A percentile compares a stretch with the other conserved stretches of the same genome.
These are phyloP conservation scores for Drymonia ruficornis DNA, from an alignment of 2,888 invertebrate species.

Conservation along the genomic window DNA sequence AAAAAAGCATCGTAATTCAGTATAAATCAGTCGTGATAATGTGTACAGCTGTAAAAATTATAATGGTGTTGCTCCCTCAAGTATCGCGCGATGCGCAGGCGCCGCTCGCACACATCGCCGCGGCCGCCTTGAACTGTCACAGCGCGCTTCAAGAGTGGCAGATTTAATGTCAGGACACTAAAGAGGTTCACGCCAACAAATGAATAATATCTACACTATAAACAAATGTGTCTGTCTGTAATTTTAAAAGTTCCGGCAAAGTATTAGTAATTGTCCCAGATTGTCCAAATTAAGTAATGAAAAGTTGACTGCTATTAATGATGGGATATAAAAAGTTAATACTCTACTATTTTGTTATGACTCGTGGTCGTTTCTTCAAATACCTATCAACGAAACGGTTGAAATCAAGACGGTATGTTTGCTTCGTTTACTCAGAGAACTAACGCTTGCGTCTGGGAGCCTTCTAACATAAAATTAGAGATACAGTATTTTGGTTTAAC, in stretches of 20 bases:
- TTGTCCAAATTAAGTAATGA: too few relatives aligned
- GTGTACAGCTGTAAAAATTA: slow-evolving; percentile 77
- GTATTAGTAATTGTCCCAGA: too few relatives aligned
- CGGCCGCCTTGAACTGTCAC: slow-evolving; percentile 70
- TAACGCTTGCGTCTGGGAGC: too few relatives aligned
- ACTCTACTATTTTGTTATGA: too few relatives aligned
- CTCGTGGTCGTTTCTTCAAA: too few relatives aligned
- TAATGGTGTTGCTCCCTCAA: slow-evolving; percentile 57
- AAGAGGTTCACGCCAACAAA: slow-evolving; percentile 1
- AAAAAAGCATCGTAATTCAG: slow-evolving; percentile 37
- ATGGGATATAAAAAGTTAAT: too few relatives aligned
- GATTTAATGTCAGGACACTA: slow-evolving; percentile 63
- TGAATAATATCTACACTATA: not conserved
- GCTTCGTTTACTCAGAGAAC: too few relatives aligned
- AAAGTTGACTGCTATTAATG: too few relatives aligned
- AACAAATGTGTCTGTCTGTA: not conserved
- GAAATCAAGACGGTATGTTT: too few relatives aligned
- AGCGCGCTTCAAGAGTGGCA: slow-evolving; percentile 60
- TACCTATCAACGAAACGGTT: too few relatives aligned
- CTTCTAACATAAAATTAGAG: too few relatives aligned
- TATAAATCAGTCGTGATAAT: slow-evolving; percentile 58
- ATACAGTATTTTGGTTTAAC: too few relatives aligned
- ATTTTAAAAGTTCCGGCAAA: not conserved
- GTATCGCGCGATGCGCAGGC: slow-evolving; percentile 39
- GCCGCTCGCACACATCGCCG: slow-evolving; percentile 34